These are phyloP conservation scores for Ascidia mentula DNA, from an alignment of 23 tunicate species.

Conservation along the genomic window DNA sequence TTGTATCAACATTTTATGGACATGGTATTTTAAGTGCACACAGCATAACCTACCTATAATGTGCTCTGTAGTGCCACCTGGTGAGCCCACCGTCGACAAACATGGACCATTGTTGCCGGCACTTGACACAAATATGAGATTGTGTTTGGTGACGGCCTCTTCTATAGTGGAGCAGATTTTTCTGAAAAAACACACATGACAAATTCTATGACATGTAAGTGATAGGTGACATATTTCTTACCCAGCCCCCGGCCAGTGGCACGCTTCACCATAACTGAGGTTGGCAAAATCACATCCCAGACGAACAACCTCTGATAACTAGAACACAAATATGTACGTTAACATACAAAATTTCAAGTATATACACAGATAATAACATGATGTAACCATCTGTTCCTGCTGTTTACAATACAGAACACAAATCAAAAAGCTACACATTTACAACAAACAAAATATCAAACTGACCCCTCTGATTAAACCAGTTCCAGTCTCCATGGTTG, in stretches of 20 bases:
- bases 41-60: constrained; percentile 76
- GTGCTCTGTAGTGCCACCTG: constrained; percentile 86
- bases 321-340: too few species aligned
- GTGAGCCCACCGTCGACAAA: constrained; percentile 89
- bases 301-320: too few species aligned
- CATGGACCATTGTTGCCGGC: constrained; percentile 99
- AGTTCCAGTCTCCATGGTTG: constrained; percentile 98
- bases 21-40: too few species aligned
- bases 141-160: constrained; percentile 88
- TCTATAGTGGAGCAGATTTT: constrained; percentile 73
- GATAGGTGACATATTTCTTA: constrained; percentile 9
- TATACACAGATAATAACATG: too few species aligned
- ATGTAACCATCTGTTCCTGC: too few species aligned
- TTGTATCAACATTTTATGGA: too few species aligned
- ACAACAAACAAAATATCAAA: too few species aligned
- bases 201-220: background rate
- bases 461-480: constrained; percentile 89
- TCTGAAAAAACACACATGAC: constrained; percentile 21
- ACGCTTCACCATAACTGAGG: constrained; percentile 92
- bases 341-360: too few species aligned
- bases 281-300: constrained; percentile 83
- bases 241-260: constrained; percentile 92
- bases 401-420: too few species aligned
- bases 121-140: constrained; percentile 84
- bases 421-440: too few species aligned